Base-by-base conservation (phyloP, 2,113 vertebrate genomes). In the Danionella cerebrum region DNA sequence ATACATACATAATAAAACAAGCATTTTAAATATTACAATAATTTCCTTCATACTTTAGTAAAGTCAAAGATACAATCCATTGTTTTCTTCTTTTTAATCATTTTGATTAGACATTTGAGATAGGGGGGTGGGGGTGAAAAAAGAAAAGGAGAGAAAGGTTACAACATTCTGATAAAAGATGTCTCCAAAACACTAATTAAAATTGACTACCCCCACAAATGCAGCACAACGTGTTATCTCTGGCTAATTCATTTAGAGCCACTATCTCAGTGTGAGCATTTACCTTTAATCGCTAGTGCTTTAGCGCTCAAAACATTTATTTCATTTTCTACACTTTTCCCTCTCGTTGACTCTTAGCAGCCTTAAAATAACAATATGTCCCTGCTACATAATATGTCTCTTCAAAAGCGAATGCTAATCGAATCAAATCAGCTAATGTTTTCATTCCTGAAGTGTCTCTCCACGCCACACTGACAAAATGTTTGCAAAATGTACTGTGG, bases 111-210 rank as follows among this genome's bases (percentile, higher is more conserved):
- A 58, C 22, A 18, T 18, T 5, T 13, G 11, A 5, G 39, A 45
- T 31, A 19, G 16, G 13, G 5, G 44, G 38, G 45, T 21, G 44
- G 14, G 19, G 24, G 67, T 55, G 60, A n/a, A 52, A 59, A 62
- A 10, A 22, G 47, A 52, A n/a, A 52, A 59, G 65, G 21, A 70
- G 64, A 65, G 31, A 69, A 70, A 82, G 80, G 82, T 85, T 81
- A 84, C 82, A 83, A 84, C 87, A 87, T 84, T 82, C 82, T 81
- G 83, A 87, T 84, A 84, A 86, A 87, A 86, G 81, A 86, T 86
- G 82, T 85, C 84, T 87, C 73, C 77, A 84, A 85, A 84, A 86
- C 82, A 81, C 80, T 85, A 86, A 88, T 88, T 88, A 87, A 87
- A 89, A 87, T 78, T 84, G 80, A 89, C 87, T 81, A 84, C 82